These are phyloP conservation scores for Bujurquina vittata DNA, from an alignment of 2,113 vertebrate species.

Conservation along the genomic window DNA sequence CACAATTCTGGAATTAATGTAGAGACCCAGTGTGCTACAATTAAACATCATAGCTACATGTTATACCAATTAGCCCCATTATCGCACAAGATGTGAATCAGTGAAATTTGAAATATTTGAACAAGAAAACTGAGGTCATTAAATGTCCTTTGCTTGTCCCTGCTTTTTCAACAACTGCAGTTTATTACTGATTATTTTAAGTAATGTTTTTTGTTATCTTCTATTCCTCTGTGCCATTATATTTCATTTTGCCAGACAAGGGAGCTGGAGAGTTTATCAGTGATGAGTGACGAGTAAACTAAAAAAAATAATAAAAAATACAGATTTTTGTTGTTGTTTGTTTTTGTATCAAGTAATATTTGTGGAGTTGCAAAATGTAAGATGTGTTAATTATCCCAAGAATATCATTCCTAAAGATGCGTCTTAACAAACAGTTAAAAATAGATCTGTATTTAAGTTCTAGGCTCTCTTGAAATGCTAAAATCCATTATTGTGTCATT, in stretches of 20 bases:
- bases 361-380: background rate
- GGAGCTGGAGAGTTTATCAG: background rate
- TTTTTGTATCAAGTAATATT: background rate
- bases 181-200: background rate
- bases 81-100: background rate
- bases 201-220: background rate
- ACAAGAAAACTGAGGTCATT: background rate
- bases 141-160: background rate
- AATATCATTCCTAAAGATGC: constrained; percentile 21
- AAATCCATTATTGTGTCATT: constrained; percentile 67
- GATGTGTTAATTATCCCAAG: background rate
- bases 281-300: background rate
- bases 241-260: background rate
- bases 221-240: background rate
- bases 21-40: background rate
- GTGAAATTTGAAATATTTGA: background rate
- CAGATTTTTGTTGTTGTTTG: background rate
- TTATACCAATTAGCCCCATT: background rate
- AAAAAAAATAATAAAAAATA: background rate
- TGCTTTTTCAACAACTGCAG: background rate
- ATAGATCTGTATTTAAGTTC: constrained; percentile 52
- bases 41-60: background rate
- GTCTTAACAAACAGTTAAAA: constrained; percentile 44
- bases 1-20: background rate
- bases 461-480: constrained; percentile 58